Percentiles rank a stretch among this genome's conserved stretches.
Conservation (phyloP, 37 sponge, comb jelly and placozoan species). For the Lycopodina hypogea region DNA sequence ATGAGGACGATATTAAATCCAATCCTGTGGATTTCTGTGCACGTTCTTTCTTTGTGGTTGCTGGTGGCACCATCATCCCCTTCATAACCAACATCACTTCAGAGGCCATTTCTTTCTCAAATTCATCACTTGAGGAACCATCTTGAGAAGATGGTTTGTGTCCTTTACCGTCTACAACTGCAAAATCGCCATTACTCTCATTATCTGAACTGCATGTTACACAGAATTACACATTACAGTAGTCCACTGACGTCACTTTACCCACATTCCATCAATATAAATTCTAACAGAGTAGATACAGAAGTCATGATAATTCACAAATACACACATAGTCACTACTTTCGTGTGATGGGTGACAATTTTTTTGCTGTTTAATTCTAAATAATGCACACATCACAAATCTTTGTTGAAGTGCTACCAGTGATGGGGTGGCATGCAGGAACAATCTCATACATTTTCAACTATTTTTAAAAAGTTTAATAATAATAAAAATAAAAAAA, state of each 20-base stretch:
- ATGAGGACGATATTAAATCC: background rate
- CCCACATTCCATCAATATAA: no score
- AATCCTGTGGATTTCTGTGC: background rate
- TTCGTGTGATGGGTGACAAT: no score
- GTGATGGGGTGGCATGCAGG: no score
- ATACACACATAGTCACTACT: no score
- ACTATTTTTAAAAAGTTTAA: no score
- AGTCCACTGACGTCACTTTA: background rate
- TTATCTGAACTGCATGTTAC: conserved; percentile 22
- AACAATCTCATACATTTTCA: no score
- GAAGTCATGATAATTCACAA: no score
- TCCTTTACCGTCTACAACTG: background rate
- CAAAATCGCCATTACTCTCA: background rate
- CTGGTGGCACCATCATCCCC: background rate
- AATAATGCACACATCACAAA: no score
- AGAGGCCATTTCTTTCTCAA: conserved; percentile 73
- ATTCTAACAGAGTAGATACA: no score
- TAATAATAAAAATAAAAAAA: no score
- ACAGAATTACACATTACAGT: background rate
- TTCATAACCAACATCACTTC: conserved; percentile 18
- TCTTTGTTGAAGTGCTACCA: no score
- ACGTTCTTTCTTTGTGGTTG: background rate
- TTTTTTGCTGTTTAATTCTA: no score
- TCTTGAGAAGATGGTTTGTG: background rate
- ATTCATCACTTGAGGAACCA: conserved; percentile 59